Conservation (phyloP, 2,113 vertebrate genomes). For the Corythoichthys intestinalis region DNA sequence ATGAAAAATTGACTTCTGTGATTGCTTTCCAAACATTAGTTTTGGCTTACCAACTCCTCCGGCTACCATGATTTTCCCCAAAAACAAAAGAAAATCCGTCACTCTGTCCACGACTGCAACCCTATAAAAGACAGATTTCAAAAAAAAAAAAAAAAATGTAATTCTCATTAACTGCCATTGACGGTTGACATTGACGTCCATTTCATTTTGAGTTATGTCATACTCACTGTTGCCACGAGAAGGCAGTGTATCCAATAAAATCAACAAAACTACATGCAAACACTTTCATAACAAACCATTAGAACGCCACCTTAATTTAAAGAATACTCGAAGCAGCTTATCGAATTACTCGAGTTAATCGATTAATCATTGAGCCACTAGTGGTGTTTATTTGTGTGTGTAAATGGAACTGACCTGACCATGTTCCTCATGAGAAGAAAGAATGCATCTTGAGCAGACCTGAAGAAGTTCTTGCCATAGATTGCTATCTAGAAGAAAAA, state of each 20-base stretch:
- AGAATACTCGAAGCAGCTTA: no score
- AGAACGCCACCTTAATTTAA: no score
- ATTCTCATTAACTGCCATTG: no score
- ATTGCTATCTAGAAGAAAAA: constrained; percentile 79
- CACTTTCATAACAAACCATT: no score
- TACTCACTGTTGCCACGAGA: no score
- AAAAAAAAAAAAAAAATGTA: not conserved
- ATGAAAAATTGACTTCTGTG: not conserved
- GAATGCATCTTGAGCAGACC: constrained; percentile 85
- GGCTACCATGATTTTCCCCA: constrained; percentile 85
- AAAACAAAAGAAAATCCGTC: constrained; percentile 84
- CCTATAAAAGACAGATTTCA: constrained; percentile 57
- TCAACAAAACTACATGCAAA: no score
- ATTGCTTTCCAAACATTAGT: not conserved
- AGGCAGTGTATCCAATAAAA: no score
- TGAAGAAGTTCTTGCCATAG: constrained; percentile 89
- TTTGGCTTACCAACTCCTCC: constrained; percentile 81
- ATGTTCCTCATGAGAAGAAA: constrained; percentile 89
- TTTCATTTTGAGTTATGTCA: no score
- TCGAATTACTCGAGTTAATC: no score
- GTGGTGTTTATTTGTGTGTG: no score
- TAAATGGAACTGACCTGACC: constrained; percentile 71
- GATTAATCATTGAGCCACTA: no score
- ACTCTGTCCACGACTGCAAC: constrained; percentile 90
- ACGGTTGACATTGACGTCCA: no score